Conservation (phyloP, 1,140 invertebrate species). For the Coptotermes formosanus region DNA sequence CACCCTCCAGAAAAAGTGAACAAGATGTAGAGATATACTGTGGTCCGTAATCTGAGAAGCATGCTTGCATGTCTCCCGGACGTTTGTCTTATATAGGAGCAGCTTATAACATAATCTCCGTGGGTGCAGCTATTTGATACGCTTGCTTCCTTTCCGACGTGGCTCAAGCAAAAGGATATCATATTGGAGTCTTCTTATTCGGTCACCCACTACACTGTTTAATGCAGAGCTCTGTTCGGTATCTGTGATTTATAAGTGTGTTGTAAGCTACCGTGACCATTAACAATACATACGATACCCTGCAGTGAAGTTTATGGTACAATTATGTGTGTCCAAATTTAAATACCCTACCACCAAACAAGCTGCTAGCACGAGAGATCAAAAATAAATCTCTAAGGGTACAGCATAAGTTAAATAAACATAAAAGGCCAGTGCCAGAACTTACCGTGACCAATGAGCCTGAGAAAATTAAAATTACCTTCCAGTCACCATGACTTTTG, state of each 20-base stretch:
- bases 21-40: neutral
- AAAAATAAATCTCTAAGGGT: too few species aligned
- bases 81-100: slow-evolving; percentile 4
- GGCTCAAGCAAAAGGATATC: neutral
- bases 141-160: neutral
- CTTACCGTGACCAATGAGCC: too few species aligned
- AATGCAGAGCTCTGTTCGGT: neutral
- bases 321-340: too few species aligned
- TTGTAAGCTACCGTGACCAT: neutral
- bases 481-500: too few species aligned
- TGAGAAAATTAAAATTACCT: too few species aligned
- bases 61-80: neutral
- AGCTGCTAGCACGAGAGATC: too few species aligned
- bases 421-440: too few species aligned
- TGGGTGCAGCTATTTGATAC: neutral
- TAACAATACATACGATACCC: too few species aligned
- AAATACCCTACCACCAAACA: too few species aligned
- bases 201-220: neutral
- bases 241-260: neutral
- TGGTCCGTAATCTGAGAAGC: neutral
- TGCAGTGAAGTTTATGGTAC: too few species aligned
- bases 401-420: too few species aligned
- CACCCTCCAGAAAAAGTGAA: neutral
- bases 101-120: neutral
- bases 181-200: neutral